These are phyloP conservation scores for Drosophila anomalipes DNA, from an alignment of 2,888 invertebrate genomes.

Conservation along the genomic window DNA sequence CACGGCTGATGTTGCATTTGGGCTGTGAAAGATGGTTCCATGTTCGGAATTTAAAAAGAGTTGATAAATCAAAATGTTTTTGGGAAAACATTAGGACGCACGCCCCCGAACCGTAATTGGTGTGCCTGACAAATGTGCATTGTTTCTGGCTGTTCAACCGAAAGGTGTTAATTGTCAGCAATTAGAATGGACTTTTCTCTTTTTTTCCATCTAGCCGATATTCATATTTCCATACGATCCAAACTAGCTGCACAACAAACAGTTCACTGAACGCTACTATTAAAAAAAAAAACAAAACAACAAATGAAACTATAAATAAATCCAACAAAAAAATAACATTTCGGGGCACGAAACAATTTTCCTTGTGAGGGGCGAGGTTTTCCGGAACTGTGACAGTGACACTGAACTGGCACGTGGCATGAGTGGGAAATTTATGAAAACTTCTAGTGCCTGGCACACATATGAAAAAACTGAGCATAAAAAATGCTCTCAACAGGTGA, in stretches of 20 bases:
- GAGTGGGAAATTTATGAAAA: conserved; percentile 67
- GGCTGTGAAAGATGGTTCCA: conserved; percentile 70
- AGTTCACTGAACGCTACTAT: conserved; percentile 9
- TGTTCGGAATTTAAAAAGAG: conserved; percentile 76
- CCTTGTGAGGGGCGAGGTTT: conserved; percentile 3
- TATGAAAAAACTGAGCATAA: conserved; percentile 59
- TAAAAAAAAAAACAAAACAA: conserved; percentile 21
- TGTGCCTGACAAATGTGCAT: conserved; percentile 66
- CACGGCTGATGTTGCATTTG: conserved; percentile 40
- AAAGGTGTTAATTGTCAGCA: conserved; percentile 73
- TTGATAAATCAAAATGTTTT: conserved; percentile 81
- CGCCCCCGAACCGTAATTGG: conserved; percentile 42
- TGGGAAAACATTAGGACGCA: conserved; percentile 40
- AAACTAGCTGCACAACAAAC: not conserved
- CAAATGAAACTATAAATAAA: conserved; percentile 19
- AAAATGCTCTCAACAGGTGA: conserved; percentile 81
- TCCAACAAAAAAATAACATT: conserved; percentile 13
- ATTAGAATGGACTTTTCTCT: conserved; percentile 44
- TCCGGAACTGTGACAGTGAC: conserved; percentile 37
- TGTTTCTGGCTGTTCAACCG: conserved; percentile 22
- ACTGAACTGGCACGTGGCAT: conserved; percentile 53
- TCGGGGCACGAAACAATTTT: conserved; percentile 14
- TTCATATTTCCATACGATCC: conserved; percentile 50
- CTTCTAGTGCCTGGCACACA: conserved; percentile 24
- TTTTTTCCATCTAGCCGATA: conserved; percentile 28